Evolutionary conservation across 2,888 invertebrate genomes (phyloP).

Genomic region (Hedychridium roseum): DNA sequence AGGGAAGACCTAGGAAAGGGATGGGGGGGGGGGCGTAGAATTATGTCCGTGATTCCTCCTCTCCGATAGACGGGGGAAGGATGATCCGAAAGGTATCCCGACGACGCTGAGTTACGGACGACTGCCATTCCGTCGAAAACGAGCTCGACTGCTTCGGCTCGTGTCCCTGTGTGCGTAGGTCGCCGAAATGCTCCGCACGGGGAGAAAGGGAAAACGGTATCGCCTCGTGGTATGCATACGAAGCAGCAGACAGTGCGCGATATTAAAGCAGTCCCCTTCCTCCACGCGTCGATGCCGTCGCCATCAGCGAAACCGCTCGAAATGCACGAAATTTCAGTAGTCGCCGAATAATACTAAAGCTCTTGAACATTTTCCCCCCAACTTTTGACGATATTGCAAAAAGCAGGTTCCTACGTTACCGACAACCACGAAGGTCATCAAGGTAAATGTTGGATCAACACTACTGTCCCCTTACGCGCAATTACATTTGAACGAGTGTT

Average conservation of each 20-base stretch:
- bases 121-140: constrained; percentile 18
- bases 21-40: constrained; percentile 7
- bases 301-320: constrained; percentile 1
- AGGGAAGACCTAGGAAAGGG: not conserved
- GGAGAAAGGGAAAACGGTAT: constrained; percentile 24
- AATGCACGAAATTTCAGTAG: no score
- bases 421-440: no score
- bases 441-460: no score
- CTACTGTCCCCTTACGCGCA: no score
- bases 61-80: constrained; percentile 12
- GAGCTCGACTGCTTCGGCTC: constrained; percentile 12
- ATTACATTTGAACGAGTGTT: no score
- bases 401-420: no score
- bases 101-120: constrained; percentile 27
- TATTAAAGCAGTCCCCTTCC: constrained; percentile 45
- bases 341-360: no score
- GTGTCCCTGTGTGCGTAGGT: constrained; percentile 19
- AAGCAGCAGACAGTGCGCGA: constrained; percentile 44
- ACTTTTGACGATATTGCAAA: no score
- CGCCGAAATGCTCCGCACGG: constrained; percentile 9
- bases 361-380: no score
- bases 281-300: constrained; percentile 20
- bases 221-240: constrained; percentile 43
- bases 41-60: constrained; percentile 23
- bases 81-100: constrained; percentile 26